Base-by-base conservation (phyloP, 2,113 vertebrate species). In the Myrmecophaga tridactyla region DNA sequence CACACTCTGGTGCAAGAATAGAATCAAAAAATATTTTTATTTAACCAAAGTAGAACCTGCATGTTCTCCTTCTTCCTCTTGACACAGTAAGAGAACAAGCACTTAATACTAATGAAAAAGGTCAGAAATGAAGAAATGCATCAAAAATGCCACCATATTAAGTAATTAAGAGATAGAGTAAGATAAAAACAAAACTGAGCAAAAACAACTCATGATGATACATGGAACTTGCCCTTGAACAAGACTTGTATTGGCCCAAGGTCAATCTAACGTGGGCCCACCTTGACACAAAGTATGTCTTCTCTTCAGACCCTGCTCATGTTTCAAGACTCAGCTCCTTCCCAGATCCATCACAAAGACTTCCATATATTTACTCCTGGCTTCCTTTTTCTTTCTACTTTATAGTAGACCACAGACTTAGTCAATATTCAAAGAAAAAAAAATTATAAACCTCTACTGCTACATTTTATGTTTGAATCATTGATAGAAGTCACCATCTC, bases 21-120 rank as follows among this genome's bases (percentile, higher is more conserved):
- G 70, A 12, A 21, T 3, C 43, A 86, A 53, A 96, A 97, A 86
- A 63, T 48, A 15, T 75, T 93, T 1, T 0, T 6, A 4, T 1
- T 84, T 78, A 84, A 78, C 36, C 83, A 56, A 94, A 96, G 77
- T 83, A 96, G 70, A 95, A 51, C 14, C 56, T 89, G 17, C 34
- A 12, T 93, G 58, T 1, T 9, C n/a, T 18, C 25, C 58, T 51
- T 67, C 58, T 86, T 91, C 88, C 58, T 89, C 89, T 94, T 87
- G 94, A 10, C 82, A 77, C 46, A 43, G 21, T 67, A 78, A 95
- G 92, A 97, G 36, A 78, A 65, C 0, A 0, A 46, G 34, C 53
- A 69, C 89, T 96, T 67, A 86, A 84, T 85, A 63, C 86, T 95
- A 95, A 93, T 58, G 41, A 96, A 96, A 93, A 82, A 83, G 70